Evolutionary conservation across 1,140 invertebrate species (phyloP).

Genomic region (Drosophila punjabiensis): DNA sequence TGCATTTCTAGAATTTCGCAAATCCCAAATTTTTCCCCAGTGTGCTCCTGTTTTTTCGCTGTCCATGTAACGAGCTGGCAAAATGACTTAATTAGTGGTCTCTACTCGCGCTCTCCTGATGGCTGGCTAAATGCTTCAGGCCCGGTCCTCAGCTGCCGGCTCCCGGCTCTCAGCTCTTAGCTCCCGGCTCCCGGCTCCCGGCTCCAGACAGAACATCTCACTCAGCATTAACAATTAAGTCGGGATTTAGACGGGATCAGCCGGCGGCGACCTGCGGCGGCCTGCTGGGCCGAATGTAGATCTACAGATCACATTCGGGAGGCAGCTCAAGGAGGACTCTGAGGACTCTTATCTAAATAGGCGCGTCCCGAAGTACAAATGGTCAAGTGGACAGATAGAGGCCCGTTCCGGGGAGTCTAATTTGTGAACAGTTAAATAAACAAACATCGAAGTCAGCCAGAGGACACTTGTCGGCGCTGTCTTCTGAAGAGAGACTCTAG

Average conservation of each 20-base stretch:
- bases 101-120: constrained; percentile 25
- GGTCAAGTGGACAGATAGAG: constrained; percentile 71
- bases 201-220: constrained; percentile 53
- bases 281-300: constrained; percentile 34
- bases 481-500: constrained; percentile 50
- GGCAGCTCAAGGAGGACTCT: not conserved
- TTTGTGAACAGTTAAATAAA: constrained; percentile 84
- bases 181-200: not conserved
- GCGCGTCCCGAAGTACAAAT: constrained; percentile 81
- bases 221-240: constrained; percentile 58
- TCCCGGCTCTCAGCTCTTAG: not conserved
- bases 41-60: constrained; percentile 27
- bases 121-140: constrained; percentile 55
- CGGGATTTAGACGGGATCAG: constrained; percentile 39
- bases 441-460: constrained; percentile 55
- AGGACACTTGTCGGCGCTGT: constrained; percentile 57
- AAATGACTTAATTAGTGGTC: constrained; percentile 79
- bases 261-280: constrained; percentile 1
- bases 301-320: not conserved
- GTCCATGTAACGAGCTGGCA: constrained; percentile 73
- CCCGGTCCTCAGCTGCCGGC: constrained; percentile 17
- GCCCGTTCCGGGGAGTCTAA: constrained; percentile 61
- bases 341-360: constrained; percentile 74
- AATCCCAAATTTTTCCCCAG: not conserved
- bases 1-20: no score